phyloP scores from a whole-genome alignment of 2,888 invertebrate species.

The Serripes groenlandicus region DNA sequence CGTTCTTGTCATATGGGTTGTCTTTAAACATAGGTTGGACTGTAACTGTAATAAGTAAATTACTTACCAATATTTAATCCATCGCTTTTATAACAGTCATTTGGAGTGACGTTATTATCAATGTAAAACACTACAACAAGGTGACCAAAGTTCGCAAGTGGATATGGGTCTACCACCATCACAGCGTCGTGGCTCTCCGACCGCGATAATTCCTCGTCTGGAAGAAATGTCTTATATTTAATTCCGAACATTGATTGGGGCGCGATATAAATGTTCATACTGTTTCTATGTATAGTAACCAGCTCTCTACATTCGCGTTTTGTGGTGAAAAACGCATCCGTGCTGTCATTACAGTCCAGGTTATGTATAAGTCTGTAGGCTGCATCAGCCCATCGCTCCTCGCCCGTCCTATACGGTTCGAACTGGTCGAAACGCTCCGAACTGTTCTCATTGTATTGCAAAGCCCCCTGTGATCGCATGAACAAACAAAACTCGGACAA shows the following conservation, averaged over 20 bases:
- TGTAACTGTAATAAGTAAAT: neutral
- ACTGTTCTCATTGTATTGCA: conserved; percentile 69
- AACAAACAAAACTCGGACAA: conserved; percentile 43
- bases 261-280: conserved; percentile 83
- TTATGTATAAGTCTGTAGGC: conserved; percentile 78
- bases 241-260: conserved; percentile 76
- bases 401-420: conserved; percentile 64
- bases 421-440: conserved; percentile 64
- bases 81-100: conserved; percentile 82
- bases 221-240: conserved; percentile 81
- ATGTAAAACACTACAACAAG: conserved; percentile 87
- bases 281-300: conserved; percentile 68
- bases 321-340: conserved; percentile 82
- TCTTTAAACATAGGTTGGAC: too few species aligned
- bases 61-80: conserved; percentile 86
- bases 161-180: conserved; percentile 87
- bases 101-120: conserved; percentile 81
- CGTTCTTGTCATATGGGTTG: too few species aligned
- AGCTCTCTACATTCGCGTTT: conserved; percentile 81
- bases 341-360: conserved; percentile 79
- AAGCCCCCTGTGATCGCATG: conserved; percentile 40
- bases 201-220: conserved; percentile 84
- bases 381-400: conserved; percentile 82
- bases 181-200: conserved; percentile 86
- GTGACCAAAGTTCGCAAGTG: conserved; percentile 87